phyloP scores from a whole-genome alignment of 2,113 vertebrate genomes.

The Podiceps cristatus region DNA sequence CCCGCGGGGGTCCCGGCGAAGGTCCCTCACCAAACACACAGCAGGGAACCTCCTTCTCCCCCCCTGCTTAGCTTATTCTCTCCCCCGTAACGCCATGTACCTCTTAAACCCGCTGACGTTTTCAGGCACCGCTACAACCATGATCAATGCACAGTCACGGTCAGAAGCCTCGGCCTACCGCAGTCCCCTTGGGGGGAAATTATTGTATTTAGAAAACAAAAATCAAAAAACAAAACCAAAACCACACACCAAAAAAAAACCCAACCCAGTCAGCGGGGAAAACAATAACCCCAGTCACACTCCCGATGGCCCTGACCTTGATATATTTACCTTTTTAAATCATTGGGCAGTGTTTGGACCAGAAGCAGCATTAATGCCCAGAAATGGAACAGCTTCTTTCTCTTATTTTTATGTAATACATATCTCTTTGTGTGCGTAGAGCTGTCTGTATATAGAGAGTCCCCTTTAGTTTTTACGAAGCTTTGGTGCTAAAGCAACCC shows the following conservation, averaged over 20 bases:
- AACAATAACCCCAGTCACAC: background rate
- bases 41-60: background rate
- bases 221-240: no score
- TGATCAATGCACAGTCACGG: background rate
- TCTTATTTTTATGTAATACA: background rate
- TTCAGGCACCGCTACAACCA: background rate
- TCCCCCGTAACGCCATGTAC: fast-evolving
- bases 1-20: fast-evolving
- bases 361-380: background rate
- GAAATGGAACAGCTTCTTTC: background rate
- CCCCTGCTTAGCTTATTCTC: background rate
- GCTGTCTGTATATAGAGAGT: no score
- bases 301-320: background rate
- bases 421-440: background rate
- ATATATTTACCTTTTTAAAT: background rate
- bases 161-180: background rate
- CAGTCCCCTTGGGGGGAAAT: background rate
- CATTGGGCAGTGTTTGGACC: background rate
- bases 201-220: background rate
- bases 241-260: background rate
- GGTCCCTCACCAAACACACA: background rate
- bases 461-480: background rate
- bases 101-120: background rate
- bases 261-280: background rate
- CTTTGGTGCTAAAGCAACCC: background rate